Evolutionary conservation across 2,113 vertebrate genomes (phyloP).

Genomic region (Pyrgilauda ruficollis): DNA sequence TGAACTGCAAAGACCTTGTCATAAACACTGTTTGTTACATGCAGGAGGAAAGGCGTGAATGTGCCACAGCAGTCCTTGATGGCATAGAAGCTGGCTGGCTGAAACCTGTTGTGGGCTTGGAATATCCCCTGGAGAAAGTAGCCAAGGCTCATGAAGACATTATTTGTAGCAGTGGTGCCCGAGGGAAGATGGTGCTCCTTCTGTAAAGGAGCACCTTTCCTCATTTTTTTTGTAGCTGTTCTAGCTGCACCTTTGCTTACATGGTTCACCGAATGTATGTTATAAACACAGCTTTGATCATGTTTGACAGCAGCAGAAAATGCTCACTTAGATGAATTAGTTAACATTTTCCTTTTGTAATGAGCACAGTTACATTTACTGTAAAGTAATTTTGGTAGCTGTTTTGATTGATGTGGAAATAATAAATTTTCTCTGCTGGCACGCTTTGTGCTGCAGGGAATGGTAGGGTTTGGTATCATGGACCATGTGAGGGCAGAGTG

Average conservation of each 20-base stretch:
- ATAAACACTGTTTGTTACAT: not conserved
- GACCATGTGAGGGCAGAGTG: not conserved
- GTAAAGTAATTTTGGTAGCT: not conserved
- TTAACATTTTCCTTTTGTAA: not conserved
- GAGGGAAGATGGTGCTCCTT: slow-evolving; percentile 84
- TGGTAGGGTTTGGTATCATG: not conserved
- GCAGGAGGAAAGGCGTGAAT: slow-evolving; percentile 76
- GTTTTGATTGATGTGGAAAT: not conserved
- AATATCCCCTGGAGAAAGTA: slow-evolving; percentile 75
- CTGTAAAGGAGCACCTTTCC: not conserved
- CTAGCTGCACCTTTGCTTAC: not conserved
- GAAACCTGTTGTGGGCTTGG: slow-evolving; percentile 72
- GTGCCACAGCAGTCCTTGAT: slow-evolving; percentile 63
- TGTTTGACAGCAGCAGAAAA: not conserved
- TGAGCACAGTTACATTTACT: not conserved
- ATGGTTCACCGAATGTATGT: not conserved
- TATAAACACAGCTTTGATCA: not conserved
- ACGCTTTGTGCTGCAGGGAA: not conserved
- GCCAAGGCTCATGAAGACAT: slow-evolving; percentile 78
- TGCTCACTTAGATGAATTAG: not conserved
- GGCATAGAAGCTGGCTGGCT: slow-evolving; percentile 83
- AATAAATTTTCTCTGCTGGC: not conserved
- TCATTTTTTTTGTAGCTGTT: not conserved
- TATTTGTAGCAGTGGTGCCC: slow-evolving; percentile 70
- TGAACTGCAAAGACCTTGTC: not conserved